These are phyloP conservation scores for Patiria miniata DNA, from an alignment of 35 echinoderm and acorn worm species.

Conservation along the genomic window DNA sequence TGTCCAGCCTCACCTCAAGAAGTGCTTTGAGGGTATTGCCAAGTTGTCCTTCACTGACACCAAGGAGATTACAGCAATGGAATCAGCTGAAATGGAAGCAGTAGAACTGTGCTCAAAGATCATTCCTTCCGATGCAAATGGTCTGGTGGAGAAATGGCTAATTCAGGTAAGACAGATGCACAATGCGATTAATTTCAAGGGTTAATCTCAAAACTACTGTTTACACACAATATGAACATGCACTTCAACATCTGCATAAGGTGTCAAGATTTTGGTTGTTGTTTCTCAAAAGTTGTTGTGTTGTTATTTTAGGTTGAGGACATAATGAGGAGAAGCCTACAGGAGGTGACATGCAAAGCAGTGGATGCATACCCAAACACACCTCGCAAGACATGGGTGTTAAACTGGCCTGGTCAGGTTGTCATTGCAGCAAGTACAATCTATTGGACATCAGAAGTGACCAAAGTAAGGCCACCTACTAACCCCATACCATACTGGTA, in stretches of 20 bases:
- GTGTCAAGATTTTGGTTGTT: too few relatives aligned
- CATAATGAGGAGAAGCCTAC: conserved; percentile 87
- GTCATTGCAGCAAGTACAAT: conserved; percentile 88
- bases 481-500: too few relatives aligned
- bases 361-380: conserved; percentile 78
- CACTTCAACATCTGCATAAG: too few relatives aligned
- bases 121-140: conserved; percentile 91
- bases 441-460: conserved; percentile 92
- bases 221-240: background rate
- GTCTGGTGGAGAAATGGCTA: conserved; percentile 95
- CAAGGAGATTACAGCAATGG: conserved; percentile 96
- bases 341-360: conserved; percentile 80
- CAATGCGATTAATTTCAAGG: too few relatives aligned
- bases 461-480: conserved; percentile 61
- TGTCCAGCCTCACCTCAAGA: conserved; percentile 98
- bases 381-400: conserved; percentile 77
- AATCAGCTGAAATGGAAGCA: conserved; percentile 92
- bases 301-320: conserved; percentile 77
- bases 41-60: conserved; percentile 86
- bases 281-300: too few relatives aligned
- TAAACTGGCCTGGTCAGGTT: conserved; percentile 93
- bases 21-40: conserved; percentile 98
- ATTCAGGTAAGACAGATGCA: conserved; percentile 91
- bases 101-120: conserved; percentile 79
- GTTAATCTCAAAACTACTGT: background rate